Percentiles rank a stretch among this genome's conserved stretches.
These are phyloP conservation scores for Nomada fabriciana DNA, from an alignment of 2,888 invertebrate species.

Conservation along the genomic window DNA sequence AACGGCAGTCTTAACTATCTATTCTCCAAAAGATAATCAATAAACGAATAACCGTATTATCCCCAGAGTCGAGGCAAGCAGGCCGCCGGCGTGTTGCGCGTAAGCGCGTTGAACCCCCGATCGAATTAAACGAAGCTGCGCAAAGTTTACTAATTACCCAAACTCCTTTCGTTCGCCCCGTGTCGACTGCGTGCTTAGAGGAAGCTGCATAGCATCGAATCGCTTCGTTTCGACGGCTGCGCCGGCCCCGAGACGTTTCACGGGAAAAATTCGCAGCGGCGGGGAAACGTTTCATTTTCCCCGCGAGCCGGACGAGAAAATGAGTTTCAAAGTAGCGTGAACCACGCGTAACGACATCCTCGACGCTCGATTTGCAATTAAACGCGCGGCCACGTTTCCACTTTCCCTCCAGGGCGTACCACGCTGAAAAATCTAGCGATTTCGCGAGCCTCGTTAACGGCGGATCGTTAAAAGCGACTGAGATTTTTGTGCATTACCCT, in stretches of 20 bases:
- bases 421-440: slow-evolving; percentile 26
- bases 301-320: slow-evolving; percentile 1
- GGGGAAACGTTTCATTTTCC: not conserved
- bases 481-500: slow-evolving; percentile 46
- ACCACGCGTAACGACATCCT: slow-evolving; percentile 44
- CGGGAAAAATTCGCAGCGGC: slow-evolving; percentile 22
- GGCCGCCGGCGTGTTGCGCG: not conserved
- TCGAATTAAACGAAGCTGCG: slow-evolving; percentile 35
- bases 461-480: slow-evolving; percentile 51
- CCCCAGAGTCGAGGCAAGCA: not conserved
- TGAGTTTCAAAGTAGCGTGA: slow-evolving; percentile 24
- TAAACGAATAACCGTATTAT: slow-evolving; percentile 6
- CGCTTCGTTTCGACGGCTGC: slow-evolving; percentile 29
- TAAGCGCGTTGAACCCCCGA: slow-evolving; percentile 17
- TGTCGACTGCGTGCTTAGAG: not conserved
- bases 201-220: slow-evolving; percentile 39
- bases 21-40: no score
- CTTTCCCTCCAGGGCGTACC: slow-evolving; percentile 8
- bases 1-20: no score
- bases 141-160: slow-evolving; percentile 54
- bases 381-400: slow-evolving; percentile 21
- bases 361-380: slow-evolving; percentile 58
- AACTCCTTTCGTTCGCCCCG: slow-evolving; percentile 14
- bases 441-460: slow-evolving; percentile 40
- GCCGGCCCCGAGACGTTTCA: not conserved